A percentile compares a stretch with the other conserved stretches of the same genome.
phyloP scores from a whole-genome alignment of 2,888 invertebrate genomes.

The Blastobasis adustella region DNA sequence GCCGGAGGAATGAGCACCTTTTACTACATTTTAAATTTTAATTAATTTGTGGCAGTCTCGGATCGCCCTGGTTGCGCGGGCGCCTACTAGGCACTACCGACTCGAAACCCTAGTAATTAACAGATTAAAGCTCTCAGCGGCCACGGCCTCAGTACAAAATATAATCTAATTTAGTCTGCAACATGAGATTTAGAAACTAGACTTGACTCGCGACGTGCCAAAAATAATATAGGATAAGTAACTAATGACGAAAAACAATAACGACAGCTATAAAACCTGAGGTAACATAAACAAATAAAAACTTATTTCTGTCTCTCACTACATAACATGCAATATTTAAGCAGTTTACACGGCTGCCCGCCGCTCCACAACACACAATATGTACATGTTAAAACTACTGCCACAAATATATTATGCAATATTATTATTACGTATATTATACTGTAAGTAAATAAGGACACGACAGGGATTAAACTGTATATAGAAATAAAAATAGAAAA shows the following conservation, averaged over 20 bases:
- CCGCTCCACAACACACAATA: constrained; percentile 53
- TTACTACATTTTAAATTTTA: too few relatives aligned
- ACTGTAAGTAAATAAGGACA: constrained; percentile 59
- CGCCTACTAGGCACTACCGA: constrained; percentile 1
- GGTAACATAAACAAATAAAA: constrained; percentile 69
- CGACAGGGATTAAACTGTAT: constrained; percentile 44
- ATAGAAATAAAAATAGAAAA: constrained; percentile 70
- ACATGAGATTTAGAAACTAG: constrained; percentile 35
- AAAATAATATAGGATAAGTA: constrained; percentile 46
- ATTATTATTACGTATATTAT: constrained; percentile 52
- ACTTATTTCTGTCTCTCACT: constrained; percentile 48
- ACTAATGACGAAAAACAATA: constrained; percentile 48
- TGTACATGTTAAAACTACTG: constrained; percentile 57
- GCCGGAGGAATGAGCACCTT: too few relatives aligned
- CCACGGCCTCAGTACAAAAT: constrained; percentile 20
- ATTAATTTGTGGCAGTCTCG: too few relatives aligned
- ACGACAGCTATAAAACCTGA: constrained; percentile 47
- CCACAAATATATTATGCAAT: constrained; percentile 62
- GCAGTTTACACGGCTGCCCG: constrained; percentile 52
- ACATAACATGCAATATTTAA: constrained; percentile 69
- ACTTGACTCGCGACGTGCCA: constrained; percentile 38
- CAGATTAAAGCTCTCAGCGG: constrained; percentile 44
- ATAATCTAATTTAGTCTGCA: constrained; percentile 18
- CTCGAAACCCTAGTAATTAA: constrained; percentile 35
- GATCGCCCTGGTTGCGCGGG: not conserved